Percentiles rank a stretch among this genome's conserved stretches.
phyloP scores from a whole-genome alignment of 2,113 vertebrate genomes.

The Jacana jacana region DNA sequence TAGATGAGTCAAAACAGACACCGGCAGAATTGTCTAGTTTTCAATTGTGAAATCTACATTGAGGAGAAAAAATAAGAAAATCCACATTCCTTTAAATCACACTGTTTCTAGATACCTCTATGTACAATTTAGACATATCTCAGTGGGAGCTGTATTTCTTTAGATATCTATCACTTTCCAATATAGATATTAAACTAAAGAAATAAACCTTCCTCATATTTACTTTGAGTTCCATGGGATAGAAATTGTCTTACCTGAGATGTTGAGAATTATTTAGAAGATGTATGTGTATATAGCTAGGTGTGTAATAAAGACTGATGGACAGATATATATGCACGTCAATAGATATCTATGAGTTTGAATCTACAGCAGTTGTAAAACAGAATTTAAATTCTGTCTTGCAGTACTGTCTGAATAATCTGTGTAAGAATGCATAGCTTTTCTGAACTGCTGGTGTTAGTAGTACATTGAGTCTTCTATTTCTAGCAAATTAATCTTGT shows the following conservation, averaged over 20 bases:
- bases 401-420: background rate
- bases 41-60: background rate
- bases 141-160: background rate
- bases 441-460: background rate
- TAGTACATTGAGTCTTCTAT: background rate
- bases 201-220: background rate
- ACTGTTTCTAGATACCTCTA: background rate
- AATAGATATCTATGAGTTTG: background rate
- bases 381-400: background rate
- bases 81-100: background rate
- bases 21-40: background rate
- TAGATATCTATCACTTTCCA: background rate
- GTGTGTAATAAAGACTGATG: background rate
- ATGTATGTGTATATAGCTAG: rapidly evolving
- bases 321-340: background rate
- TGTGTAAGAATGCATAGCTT: background rate
- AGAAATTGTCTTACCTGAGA: background rate
- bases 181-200: background rate
- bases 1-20: background rate
- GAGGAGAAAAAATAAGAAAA: background rate
- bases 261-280: background rate
- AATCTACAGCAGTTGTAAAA: background rate
- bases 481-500: background rate
- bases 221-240: background rate
- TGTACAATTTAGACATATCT: background rate